phyloP scores from a whole-genome alignment of 2,797 vertebrate genomes.

The Alectoris magna region DNA sequence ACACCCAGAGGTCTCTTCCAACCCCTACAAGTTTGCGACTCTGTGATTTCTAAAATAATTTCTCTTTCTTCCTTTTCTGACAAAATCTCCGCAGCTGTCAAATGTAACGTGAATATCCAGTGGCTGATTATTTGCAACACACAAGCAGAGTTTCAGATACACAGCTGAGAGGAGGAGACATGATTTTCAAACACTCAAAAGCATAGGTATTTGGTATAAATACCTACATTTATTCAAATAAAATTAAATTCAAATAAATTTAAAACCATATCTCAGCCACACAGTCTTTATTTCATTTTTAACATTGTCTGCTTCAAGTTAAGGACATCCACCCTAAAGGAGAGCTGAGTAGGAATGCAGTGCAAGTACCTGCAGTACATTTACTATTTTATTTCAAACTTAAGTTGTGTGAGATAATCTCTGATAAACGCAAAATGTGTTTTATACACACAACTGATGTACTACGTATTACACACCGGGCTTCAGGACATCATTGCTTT shows the following conservation, averaged over 20 bases:
- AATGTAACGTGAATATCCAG: too few relatives aligned
- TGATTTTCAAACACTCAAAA: not conserved
- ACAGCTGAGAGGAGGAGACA: not conserved
- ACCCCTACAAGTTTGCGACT: too few relatives aligned
- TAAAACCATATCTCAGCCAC: not conserved
- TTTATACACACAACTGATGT: not conserved
- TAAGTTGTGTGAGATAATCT: not conserved
- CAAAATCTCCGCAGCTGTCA: too few relatives aligned
- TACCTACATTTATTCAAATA: too few relatives aligned
- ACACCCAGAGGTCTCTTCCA: too few relatives aligned
- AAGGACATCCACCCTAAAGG: not conserved
- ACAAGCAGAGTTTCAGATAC: not conserved
- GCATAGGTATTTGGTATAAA: too few relatives aligned
- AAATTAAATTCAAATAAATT: not conserved
- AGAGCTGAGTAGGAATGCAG: not conserved
- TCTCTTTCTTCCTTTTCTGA: too few relatives aligned
- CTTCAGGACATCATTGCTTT: not conserved
- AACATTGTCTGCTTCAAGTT: not conserved
- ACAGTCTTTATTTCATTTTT: not conserved
- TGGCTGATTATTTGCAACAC: too few relatives aligned
- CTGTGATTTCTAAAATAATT: too few relatives aligned
- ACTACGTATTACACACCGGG: not conserved
- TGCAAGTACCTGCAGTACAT: too few relatives aligned
- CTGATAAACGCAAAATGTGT: not conserved
- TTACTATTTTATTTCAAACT: not conserved